Evolutionary conservation across 2,888 invertebrate species (phyloP), one percentile per base, ranked within the genome.

Genomic region (Sarcophaga subvicina): DNA sequence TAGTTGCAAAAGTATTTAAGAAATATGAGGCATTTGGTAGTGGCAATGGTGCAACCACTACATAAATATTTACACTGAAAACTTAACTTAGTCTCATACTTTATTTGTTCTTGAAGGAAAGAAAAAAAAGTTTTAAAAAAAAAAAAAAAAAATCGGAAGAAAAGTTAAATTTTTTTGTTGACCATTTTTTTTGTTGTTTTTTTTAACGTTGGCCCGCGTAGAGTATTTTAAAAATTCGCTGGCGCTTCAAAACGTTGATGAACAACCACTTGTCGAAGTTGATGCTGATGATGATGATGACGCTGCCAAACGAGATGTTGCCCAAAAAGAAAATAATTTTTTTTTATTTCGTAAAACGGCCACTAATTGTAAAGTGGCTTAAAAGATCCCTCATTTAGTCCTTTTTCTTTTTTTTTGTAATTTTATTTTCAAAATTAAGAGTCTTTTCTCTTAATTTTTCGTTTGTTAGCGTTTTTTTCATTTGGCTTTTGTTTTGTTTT

Each of bases 331-430:
- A 14, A 27, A 8, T n/a, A 0, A 10, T 37, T 37, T 37, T 37
- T 8, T 37, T 37, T 37, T 8, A 37, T 37, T 62, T 20, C 37
- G 49, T 63, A 70, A n/a, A 60, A 47, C 54, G 49, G 3, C 14
- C 49, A 77, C 22, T 72, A 73, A 54, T 79, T 83, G 75, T 17
- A 64, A 75, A 75, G 75, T 70, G 64, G 75, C 47, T 79, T 75
- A 47, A 79, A 54, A 54, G 37, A 54, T 76, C 63, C 63, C 73
- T 70, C 73, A 49, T 60, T n/a, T 66, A 25, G n/a, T 60, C 63
- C 4, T 47, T 17, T 80, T 70, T 60, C 63, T 3, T 47, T 17
- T 80, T 70, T 79, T 73, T 25, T 49, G 49, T 78, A 25, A 20
- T 63, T 47, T 69, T 63, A 25, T 83, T 71, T 77, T 62, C 20